Evolutionary conservation across 2,797 vertebrate species (phyloP), one percentile per base, ranked within the genome.

Genomic region (Lophotriccus pileatus): DNA sequence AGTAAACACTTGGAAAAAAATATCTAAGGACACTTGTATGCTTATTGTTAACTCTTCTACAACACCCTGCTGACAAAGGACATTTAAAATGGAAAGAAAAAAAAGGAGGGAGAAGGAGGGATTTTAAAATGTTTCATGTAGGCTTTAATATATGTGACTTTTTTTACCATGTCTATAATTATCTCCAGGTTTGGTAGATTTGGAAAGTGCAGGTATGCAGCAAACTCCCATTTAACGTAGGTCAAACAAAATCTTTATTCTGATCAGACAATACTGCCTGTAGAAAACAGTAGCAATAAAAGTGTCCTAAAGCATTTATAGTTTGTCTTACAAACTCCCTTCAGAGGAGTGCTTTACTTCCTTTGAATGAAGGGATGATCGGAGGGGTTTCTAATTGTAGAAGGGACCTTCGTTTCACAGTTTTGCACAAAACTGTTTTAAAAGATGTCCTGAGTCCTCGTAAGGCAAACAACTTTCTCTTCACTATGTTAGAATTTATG

Each of bases 71-170:
- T 69, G 74, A 81, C 5, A 44, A 49, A 66, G 9, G 19, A 32
- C 25, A 39, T 9, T 20, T 36, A 50, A 34, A n/a, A 74, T 59
- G 30, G 27, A 36, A 9, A 63, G 14, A 67, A 58, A 25, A 53
- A 11, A 14, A 39, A 8, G 2, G 4, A 9, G 6, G 6, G 22
- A 5, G 44, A 15, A 39, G 9, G 4, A 23, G 5, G 25, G 2
- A 47, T 60, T 87, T 88, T 13, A 4, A 64, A 78, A 46, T 32
- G 2, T 37, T 81, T 67, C 14, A n/a, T 3, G 15, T 16, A 63
- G 11, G 53, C 19, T 68, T 90, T 5, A 70, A 47, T 13, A 64
- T 18, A n/a, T 25, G 4, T 59, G 66, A 36, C 25, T 52, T 59
- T 67, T 69, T 53, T 41, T 27, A 80, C 30, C 16, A 56, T 13